A percentile compares a stretch with the other conserved stretches of the same genome.
These are phyloP conservation scores for Apodemia duryi DNA, from an alignment of 2,888 invertebrate genomes.

Conservation along the genomic window DNA sequence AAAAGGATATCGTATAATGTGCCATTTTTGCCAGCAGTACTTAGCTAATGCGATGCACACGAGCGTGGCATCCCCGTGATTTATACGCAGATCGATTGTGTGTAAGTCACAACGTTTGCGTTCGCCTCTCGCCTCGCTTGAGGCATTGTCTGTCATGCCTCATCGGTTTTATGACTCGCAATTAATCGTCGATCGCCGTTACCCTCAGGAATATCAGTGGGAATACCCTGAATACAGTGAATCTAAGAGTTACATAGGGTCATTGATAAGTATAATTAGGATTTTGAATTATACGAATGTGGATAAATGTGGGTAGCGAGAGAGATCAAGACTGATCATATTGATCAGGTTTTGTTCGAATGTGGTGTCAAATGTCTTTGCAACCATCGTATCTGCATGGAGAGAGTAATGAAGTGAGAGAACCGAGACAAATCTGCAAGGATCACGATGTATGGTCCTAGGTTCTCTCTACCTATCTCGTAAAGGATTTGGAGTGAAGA, in stretches of 20 bases:
- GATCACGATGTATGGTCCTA: too few species aligned
- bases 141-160: conserved; percentile 40
- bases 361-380: too few species aligned
- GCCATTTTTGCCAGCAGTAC: conserved; percentile 39
- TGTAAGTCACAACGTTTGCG: conserved; percentile 55
- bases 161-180: conserved; percentile 64
- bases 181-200: conserved; percentile 59
- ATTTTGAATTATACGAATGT: not conserved
- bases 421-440: too few species aligned
- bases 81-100: conserved; percentile 52
- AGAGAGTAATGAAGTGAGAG: too few species aligned
- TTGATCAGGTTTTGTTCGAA: too few species aligned
- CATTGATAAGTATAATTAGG: not conserved
- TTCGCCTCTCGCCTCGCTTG: conserved; percentile 49
- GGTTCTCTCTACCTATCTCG: too few species aligned
- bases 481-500: too few species aligned
- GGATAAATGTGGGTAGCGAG: too few species aligned
- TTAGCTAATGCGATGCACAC: conserved; percentile 44
- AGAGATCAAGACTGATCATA: too few species aligned
- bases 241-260: not conserved
- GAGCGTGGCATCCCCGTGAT: conserved; percentile 56
- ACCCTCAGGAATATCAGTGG: conserved; percentile 41
- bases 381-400: too few species aligned
- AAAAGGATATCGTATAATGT: not conserved
- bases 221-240: not conserved